phyloP scores from a whole-genome alignment of 1,140 invertebrate species.

The Solenopsis fugax region DNA sequence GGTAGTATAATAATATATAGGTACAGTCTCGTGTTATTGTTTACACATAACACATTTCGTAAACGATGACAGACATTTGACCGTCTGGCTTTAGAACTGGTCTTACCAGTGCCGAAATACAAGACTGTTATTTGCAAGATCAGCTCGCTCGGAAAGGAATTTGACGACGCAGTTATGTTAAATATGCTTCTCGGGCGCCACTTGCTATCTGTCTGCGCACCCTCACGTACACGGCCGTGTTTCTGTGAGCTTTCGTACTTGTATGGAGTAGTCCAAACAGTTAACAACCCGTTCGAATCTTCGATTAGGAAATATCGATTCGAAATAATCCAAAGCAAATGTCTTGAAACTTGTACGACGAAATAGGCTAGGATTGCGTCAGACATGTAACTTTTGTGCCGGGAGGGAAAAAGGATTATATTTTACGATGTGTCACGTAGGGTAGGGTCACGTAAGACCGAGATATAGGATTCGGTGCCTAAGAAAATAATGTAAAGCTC shows the following conservation, averaged over 20 bases:
- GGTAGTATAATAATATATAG: not conserved
- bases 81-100: not conserved
- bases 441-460: not conserved
- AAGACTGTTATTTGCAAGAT: slow-evolving; percentile 19
- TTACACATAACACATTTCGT: not conserved
- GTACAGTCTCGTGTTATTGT: not conserved
- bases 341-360: not conserved
- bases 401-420: not conserved
- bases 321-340: not conserved
- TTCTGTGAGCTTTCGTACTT: not conserved
- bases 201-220: not conserved
- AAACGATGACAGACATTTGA: slow-evolving; percentile 1
- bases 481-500: not conserved
- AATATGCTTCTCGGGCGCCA: not conserved
- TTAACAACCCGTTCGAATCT: not conserved
- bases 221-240: not conserved
- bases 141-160: slow-evolving; percentile 12
- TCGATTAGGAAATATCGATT: not conserved
- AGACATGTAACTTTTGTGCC: not conserved
- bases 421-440: not conserved
- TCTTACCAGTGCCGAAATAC: not conserved
- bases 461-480: not conserved
- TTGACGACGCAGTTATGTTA: slow-evolving; percentile 45
- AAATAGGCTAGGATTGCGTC: slow-evolving; percentile 7
- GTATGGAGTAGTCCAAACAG: not conserved